Evolutionary conservation across 1,140 invertebrate genomes (phyloP), one percentile per base, ranked within the genome.

Genomic region (Phortica variegata): DNA sequence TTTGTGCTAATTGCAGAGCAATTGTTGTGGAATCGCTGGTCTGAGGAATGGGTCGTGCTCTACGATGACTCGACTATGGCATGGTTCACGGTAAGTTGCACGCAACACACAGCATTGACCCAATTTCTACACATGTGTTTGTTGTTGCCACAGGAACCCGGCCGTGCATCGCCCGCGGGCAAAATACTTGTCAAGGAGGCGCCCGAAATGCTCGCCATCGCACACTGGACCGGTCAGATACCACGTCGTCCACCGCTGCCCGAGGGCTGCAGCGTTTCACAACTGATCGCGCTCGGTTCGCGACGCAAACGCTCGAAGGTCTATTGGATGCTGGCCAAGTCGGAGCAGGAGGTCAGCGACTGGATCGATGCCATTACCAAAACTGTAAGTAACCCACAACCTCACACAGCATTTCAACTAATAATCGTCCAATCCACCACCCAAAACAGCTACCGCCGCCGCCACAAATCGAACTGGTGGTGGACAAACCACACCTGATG

Each of bases 21-120:
- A 73, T 81, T 88, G 49, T 79, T 89, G 43, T 87, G 86, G 76
- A 87, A 83, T 66, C 81, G 84, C n/a, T 90, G 88, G 88, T 80
- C 84, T 6, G 85, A 89, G 70, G 87, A 89, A 73, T 89, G 86
- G 85, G 84, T 88, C 33, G 86, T 89, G 20, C 76, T 90, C 6
- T 89, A 88, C 73, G 87, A 89, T 54, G 87, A 90, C 75, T 88
- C 86, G 3, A 87, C 86, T 12, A 81, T 90, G 72, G 85, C 86
- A 6, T 90, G 87, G 87, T 89, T 85, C 63, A 87, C 86, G 60
- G n/a, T n/a, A n/a, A n/a, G n/a, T n/a, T n/a, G n/a, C n/a, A n/a
- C 85, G 86, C 60, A 80, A 44, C 44, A 13, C 4, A 5, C n/a
- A n/a, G n/a, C n/a, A n/a, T n/a, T n/a, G n/a, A n/a, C n/a, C n/a